A percentile compares a stretch with the other conserved stretches of the same genome.
phyloP scores from a whole-genome alignment of 1,140 invertebrate genomes.

The Pollicipes pollicipes region DNA sequence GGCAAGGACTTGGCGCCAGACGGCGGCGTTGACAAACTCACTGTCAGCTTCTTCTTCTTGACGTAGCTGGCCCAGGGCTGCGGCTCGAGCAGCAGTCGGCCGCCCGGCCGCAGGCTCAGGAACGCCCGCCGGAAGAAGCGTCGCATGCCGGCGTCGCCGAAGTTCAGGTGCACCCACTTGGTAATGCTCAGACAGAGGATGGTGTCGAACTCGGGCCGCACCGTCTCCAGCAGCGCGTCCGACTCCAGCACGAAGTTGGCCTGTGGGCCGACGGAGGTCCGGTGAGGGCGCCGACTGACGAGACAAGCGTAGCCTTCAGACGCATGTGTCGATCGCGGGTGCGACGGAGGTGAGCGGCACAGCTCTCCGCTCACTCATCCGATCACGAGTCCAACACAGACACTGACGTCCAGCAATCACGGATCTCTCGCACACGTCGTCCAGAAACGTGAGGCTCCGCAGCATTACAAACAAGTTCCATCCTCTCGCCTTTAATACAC shows the following conservation, averaged over 20 bases:
- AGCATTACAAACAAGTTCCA: too few species aligned
- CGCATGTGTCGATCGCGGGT: too few species aligned
- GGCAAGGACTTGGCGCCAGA: too few species aligned
- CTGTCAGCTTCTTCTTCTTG: conserved; percentile 71
- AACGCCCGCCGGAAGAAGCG: conserved; percentile 78
- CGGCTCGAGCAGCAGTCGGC: conserved; percentile 77
- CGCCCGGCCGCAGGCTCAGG: conserved; percentile 73
- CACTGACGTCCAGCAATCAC: too few species aligned
- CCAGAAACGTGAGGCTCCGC: too few species aligned
- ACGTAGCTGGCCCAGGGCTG: conserved; percentile 86
- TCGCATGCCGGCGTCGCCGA: conserved; percentile 87
- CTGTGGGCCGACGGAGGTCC: conserved; percentile 28
- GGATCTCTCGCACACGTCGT: too few species aligned
- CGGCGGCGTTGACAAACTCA: conserved; percentile 29
- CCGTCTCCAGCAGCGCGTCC: conserved; percentile 54
- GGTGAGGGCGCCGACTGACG: too few species aligned
- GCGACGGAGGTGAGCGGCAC: too few species aligned
- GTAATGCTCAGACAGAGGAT: conserved; percentile 89
- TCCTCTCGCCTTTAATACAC: too few species aligned
- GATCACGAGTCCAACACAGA: too few species aligned
- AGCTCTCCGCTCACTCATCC: too few species aligned
- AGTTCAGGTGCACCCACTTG: conserved; percentile 97
- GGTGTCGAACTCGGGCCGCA: conserved; percentile 78
- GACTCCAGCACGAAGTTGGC: conserved; percentile 83
- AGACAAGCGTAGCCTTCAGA: too few species aligned